phyloP scores from a whole-genome alignment of 2,113 vertebrate species.

The Papio anubis region DNA sequence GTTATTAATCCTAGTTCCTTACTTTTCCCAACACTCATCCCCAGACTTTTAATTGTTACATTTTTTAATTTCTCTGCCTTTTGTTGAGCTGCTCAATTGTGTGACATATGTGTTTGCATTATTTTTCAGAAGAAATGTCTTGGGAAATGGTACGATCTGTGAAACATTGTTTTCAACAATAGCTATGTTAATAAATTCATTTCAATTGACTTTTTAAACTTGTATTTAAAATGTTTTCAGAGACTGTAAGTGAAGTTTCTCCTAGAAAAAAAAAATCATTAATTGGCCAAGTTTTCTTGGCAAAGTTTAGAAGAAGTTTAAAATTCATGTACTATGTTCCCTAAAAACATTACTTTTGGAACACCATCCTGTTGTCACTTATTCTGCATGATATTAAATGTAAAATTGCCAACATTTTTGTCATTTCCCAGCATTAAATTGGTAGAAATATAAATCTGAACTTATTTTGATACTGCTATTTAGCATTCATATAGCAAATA shows the following conservation, averaged over 20 bases:
- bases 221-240: neutral
- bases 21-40: neutral
- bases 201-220: neutral
- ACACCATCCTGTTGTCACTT: neutral
- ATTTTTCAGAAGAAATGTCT: neutral
- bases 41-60: neutral
- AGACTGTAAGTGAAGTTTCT: neutral
- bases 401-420: neutral
- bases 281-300: neutral
- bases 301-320: neutral
- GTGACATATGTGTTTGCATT: neutral
- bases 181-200: neutral
- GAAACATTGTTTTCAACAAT: neutral
- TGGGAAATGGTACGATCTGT: neutral
- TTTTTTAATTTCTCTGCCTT: neutral
- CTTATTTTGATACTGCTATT: neutral
- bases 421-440: conserved; percentile 17
- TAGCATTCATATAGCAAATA: neutral
- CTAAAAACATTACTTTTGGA: conserved; percentile 18
- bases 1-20: neutral
- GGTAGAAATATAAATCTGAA: neutral
- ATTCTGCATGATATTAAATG: neutral
- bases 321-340: neutral
- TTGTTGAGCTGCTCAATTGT: neutral
- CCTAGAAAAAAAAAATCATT: neutral